Percentiles rank a stretch among this genome's conserved stretches.
These are phyloP conservation scores for Seira sanloemensis DNA, from an alignment of 2,888 invertebrate species.

Conservation along the genomic window DNA sequence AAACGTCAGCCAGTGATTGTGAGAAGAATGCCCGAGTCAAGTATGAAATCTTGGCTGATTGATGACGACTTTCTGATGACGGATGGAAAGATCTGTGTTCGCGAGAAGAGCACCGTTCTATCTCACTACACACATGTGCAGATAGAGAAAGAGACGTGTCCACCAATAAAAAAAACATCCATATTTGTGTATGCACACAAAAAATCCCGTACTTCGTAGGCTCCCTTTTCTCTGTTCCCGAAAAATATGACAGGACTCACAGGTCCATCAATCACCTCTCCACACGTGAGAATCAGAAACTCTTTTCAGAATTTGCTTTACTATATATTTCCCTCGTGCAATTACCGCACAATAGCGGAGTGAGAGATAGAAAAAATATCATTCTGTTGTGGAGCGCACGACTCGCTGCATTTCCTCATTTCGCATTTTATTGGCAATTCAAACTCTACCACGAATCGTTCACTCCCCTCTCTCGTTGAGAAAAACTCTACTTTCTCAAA, in stretches of 20 bases:
- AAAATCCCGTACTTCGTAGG: not conserved
- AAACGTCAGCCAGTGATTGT: not conserved
- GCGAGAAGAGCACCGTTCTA: not conserved
- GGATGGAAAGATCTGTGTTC: not conserved
- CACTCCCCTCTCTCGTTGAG: not conserved
- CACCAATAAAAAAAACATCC: too few relatives aligned
- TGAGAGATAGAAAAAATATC: too few relatives aligned
- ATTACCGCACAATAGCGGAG: too few relatives aligned
- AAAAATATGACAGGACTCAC: not conserved
- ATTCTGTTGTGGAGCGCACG: too few relatives aligned
- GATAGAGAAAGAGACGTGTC: not conserved
- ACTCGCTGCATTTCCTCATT: not conserved
- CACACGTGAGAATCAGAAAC: not conserved
- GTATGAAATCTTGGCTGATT: not conserved
- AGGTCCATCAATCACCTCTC: not conserved
- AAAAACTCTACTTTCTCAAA: not conserved
- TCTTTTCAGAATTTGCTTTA: too few relatives aligned
- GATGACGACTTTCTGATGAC: not conserved
- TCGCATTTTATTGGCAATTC: not conserved
- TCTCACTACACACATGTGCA: not conserved
- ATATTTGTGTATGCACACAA: not conserved
- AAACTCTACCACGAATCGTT: not conserved
- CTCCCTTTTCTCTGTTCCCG: conserved; percentile 4
- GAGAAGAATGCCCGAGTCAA: not conserved
- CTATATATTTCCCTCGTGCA: too few relatives aligned